Evolutionary conservation across 2,113 vertebrate genomes (phyloP).

Genomic region (Syrmaticus mikado): DNA sequence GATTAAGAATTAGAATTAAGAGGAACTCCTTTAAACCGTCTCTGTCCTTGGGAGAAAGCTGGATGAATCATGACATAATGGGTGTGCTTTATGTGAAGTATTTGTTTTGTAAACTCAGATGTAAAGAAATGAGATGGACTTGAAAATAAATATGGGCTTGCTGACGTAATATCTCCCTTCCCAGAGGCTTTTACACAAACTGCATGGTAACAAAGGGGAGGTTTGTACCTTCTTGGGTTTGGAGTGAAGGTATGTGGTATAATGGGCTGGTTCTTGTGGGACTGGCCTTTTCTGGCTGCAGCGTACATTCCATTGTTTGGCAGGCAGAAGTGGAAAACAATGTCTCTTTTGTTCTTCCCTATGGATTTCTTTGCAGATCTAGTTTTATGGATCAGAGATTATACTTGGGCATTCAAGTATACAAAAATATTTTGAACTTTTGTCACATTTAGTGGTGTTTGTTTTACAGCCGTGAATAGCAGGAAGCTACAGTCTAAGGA

Average conservation of each 20-base stretch:
- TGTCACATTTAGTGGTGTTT: not conserved
- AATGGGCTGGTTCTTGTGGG: not conserved
- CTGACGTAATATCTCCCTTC: not conserved
- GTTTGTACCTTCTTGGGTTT: not conserved
- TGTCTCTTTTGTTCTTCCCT: not conserved
- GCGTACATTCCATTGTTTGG: not conserved
- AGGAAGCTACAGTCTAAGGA: not conserved
- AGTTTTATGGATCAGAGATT: not conserved
- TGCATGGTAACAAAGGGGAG: not conserved
- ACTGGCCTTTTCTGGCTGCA: not conserved
- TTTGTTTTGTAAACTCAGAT: not conserved
- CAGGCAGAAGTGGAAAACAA: slow-evolving; percentile 16
- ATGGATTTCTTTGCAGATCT: not conserved
- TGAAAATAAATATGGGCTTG: not conserved
- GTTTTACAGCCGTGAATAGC: not conserved
- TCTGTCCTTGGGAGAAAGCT: not conserved
- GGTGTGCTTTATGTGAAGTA: not conserved
- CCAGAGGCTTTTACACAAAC: not conserved
- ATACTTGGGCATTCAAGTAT: not conserved
- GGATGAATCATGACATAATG: not conserved
- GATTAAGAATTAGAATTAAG: not conserved
- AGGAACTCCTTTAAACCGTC: not conserved
- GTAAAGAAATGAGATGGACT: not conserved
- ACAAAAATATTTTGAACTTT: not conserved
- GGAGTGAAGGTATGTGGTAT: not conserved